Percentiles rank a stretch among this genome's conserved stretches.
Conservation (phyloP, 2,113 vertebrate genomes). For the Tursiops truncatus region DNA sequence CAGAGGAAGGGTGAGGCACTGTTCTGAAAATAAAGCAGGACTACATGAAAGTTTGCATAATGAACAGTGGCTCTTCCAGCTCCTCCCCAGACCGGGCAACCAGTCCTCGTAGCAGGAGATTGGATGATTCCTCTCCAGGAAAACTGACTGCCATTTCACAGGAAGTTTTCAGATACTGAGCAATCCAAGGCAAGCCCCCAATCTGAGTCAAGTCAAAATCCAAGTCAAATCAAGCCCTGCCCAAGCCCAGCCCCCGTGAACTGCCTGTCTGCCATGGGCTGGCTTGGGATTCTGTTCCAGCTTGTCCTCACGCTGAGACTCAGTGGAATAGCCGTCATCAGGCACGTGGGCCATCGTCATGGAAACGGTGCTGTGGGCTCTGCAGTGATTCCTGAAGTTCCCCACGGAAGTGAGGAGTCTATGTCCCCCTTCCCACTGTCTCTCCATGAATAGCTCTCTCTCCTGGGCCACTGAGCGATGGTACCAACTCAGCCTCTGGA, state of each 20-base stretch:
- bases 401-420: background rate
- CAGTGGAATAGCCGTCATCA: background rate
- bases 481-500: background rate
- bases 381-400: background rate
- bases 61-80: background rate
- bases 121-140: background rate
- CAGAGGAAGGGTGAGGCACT: background rate
- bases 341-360: fast-evolving
- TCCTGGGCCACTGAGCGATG: background rate
- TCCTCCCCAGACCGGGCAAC: background rate
- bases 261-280: background rate
- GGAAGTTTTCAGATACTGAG: background rate
- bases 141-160: background rate
- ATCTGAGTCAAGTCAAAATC: background rate
- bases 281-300: background rate
- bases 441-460: background rate
- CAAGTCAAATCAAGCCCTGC: background rate
- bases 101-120: background rate
- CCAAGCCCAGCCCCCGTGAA: background rate
- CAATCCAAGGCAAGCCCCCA: background rate
- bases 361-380: background rate
- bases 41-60: background rate
- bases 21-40: background rate
- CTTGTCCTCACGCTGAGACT: background rate
- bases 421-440: background rate